A percentile compares a stretch with the other conserved stretches of the same genome.
phyloP scores from a whole-genome alignment of 2,113 vertebrate genomes.

The sheep (Ovis aries) region ARS-UI_Ramb_v3.0 NC_056066.1:11631501-11632000 shows the following conservation, averaged over 20 bases:
- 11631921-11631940: neutral
- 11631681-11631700: neutral
- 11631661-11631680: neutral
- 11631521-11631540: neutral
- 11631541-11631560: rapidly evolving
- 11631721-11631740: neutral
- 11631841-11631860: neutral
- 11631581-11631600: rapidly evolving
- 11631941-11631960: neutral
- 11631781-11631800: neutral
- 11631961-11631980: neutral
- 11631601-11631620: neutral
- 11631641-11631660: neutral
- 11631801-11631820: neutral
- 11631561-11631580: neutral
- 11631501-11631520: neutral
- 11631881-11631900: neutral
- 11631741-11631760: neutral
- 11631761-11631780: neutral
- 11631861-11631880: neutral
- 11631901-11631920: neutral
- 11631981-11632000: neutral
- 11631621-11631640: neutral
- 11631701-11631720: neutral
- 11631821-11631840: neutral